Evolutionary conservation across 2,797 vertebrate species (phyloP).

Genomic region (Lutjanus campechanus): DNA sequence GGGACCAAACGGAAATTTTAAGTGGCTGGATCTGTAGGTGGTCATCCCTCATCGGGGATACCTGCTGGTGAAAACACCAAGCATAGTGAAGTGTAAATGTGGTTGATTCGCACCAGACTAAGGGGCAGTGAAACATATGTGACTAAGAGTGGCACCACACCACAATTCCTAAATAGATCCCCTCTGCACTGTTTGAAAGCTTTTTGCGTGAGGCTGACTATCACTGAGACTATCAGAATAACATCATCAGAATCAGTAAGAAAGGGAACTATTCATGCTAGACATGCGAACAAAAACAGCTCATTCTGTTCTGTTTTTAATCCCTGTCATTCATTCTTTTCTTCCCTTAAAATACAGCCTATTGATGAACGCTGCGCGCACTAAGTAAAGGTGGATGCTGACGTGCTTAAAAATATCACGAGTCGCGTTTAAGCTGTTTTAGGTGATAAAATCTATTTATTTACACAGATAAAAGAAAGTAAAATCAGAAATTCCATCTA

Average conservation of each 20-base stretch:
- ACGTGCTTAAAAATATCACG: constrained; percentile 5
- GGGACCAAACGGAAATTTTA: too few species aligned
- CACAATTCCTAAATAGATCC: not conserved
- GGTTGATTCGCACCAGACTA: too few species aligned
- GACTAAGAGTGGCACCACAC: not conserved
- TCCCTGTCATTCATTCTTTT: not conserved
- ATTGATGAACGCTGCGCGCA: not conserved
- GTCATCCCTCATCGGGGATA: too few species aligned
- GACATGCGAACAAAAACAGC: not conserved
- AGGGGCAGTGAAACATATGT: not conserved
- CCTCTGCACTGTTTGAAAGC: not conserved
- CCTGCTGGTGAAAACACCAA: not conserved
- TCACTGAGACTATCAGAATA: not conserved
- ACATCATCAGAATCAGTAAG: not conserved
- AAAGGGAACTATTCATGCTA: not conserved
- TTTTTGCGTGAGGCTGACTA: not conserved
- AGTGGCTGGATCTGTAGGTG: too few species aligned
- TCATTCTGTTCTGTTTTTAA: not conserved
- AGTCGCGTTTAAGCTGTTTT: constrained; percentile 4
- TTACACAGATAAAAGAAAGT: constrained; percentile 5
- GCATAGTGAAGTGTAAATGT: too few species aligned
- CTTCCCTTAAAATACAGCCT: not conserved
- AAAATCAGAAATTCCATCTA: constrained; percentile 14
- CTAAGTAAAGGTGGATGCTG: not conserved
- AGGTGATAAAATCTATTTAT: constrained; percentile 23